Evolutionary conservation across 2,888 invertebrate species (phyloP).

Genomic region (Melieria omissa): DNA sequence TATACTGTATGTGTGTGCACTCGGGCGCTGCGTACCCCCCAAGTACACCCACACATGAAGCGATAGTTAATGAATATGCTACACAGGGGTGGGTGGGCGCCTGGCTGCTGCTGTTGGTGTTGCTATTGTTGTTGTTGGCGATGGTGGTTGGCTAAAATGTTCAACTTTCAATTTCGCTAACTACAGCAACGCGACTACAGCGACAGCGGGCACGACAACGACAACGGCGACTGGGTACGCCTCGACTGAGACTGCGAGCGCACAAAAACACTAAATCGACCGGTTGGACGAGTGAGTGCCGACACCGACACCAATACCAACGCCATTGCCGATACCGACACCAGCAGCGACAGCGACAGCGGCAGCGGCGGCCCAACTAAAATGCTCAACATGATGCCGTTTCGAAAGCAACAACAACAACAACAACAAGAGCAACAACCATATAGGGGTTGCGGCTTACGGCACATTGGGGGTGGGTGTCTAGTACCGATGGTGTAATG

Average conservation of each 20-base stretch:
- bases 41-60: too few species aligned
- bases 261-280: neutral
- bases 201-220: too few species aligned
- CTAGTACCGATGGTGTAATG: neutral
- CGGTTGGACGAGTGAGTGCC: slow-evolving; percentile 8
- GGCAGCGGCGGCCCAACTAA: too few species aligned
- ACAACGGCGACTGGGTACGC: neutral
- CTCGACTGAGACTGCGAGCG: neutral
- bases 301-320: slow-evolving; percentile 13
- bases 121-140: too few species aligned
- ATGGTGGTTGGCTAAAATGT: neutral
- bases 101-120: too few species aligned
- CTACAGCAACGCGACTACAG: too few species aligned
- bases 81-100: too few species aligned
- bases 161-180: neutral
- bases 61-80: too few species aligned
- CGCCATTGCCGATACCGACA: neutral
- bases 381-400: too few species aligned
- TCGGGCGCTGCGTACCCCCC: neutral
- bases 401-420: neutral
- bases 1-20: slow-evolving; percentile 9
- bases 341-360: too few species aligned
- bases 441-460: slow-evolving; percentile 8
- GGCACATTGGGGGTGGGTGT: slow-evolving; percentile 2
- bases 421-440: neutral